These are phyloP conservation scores for Dermatemys mawii DNA, from an alignment of 2,113 vertebrate species.

Conservation along the genomic window DNA sequence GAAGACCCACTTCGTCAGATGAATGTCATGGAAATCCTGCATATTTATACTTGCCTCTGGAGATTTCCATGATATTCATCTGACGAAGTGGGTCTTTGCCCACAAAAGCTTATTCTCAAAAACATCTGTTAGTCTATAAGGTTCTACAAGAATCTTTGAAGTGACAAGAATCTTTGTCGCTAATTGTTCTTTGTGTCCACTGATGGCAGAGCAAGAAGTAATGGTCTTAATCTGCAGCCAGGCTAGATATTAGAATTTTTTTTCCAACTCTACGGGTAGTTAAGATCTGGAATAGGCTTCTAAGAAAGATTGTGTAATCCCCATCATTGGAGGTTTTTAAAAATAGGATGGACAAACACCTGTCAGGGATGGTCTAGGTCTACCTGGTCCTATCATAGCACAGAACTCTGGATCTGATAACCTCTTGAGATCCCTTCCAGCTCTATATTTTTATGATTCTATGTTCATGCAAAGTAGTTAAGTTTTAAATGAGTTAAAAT, in stretches of 20 bases:
- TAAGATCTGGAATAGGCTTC: background rate
- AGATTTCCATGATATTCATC: too few species aligned
- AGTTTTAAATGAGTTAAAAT: background rate
- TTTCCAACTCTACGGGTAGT: background rate
- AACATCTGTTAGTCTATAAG: too few species aligned
- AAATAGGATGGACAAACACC: background rate
- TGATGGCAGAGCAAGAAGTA: background rate
- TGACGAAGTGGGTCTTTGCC: too few species aligned
- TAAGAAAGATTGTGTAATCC: background rate
- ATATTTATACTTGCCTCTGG: too few species aligned
- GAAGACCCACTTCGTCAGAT: too few species aligned
- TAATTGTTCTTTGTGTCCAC: background rate
- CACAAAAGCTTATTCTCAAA: too few species aligned
- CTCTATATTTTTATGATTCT: background rate
- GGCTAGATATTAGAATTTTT: background rate
- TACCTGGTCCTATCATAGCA: background rate
- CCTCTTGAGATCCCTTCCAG: background rate
- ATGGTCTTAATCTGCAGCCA: background rate
- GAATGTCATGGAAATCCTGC: too few species aligned
- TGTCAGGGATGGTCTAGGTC: background rate
- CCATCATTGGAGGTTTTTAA: background rate
- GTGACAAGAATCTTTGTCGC: too few species aligned
- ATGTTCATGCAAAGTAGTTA: background rate
- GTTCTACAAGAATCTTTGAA: too few species aligned
- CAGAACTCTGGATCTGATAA: background rate